phyloP scores from a whole-genome alignment of 2,888 invertebrate species.

The Sinodicranocentrus sp. region DNA sequence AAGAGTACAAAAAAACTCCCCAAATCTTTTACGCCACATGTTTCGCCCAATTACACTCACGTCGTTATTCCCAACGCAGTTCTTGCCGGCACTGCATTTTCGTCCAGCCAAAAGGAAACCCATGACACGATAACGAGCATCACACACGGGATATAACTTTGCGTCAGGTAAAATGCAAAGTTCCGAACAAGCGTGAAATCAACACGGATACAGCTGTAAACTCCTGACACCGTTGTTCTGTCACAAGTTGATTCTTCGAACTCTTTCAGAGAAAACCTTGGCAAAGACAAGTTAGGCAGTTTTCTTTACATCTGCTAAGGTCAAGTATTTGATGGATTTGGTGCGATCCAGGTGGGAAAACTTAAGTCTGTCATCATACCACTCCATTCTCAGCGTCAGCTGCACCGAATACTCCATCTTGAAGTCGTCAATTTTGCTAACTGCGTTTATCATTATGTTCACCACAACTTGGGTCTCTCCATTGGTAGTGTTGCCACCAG shows the following conservation, averaged over 20 bases:
- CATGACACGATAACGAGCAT: conserved; percentile 78
- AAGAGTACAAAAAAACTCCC: conserved; percentile 28
- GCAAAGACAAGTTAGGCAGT: conserved; percentile 94
- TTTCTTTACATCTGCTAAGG: conserved; percentile 60
- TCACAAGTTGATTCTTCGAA: too few species aligned
- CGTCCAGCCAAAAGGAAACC: conserved; percentile 78
- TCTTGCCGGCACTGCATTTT: conserved; percentile 78
- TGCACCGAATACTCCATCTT: conserved; percentile 85
- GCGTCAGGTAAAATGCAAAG: conserved; percentile 81
- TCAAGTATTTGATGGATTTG: conserved; percentile 47
- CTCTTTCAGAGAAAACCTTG: conserved; percentile 94
- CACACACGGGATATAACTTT: conserved; percentile 81
- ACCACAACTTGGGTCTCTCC: conserved; percentile 92
- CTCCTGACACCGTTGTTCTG: conserved; percentile 97
- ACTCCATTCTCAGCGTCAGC: conserved; percentile 58
- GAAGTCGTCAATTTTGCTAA: conserved; percentile 99
- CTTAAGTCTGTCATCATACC: conserved; percentile 60
- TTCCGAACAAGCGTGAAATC: conserved; percentile 79
- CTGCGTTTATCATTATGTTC: conserved; percentile 97
- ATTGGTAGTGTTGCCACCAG: conserved; percentile 81
- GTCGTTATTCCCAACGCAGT: conserved; percentile 80
- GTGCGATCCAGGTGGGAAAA: conserved; percentile 39
- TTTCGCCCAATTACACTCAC: conserved; percentile 33
- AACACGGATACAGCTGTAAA: conserved; percentile 81
- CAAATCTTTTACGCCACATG: too few species aligned